Evolutionary conservation across 2,888 invertebrate genomes (phyloP), one percentile per base, ranked within the genome.

Genomic region (Alentia gelatinosa): DNA sequence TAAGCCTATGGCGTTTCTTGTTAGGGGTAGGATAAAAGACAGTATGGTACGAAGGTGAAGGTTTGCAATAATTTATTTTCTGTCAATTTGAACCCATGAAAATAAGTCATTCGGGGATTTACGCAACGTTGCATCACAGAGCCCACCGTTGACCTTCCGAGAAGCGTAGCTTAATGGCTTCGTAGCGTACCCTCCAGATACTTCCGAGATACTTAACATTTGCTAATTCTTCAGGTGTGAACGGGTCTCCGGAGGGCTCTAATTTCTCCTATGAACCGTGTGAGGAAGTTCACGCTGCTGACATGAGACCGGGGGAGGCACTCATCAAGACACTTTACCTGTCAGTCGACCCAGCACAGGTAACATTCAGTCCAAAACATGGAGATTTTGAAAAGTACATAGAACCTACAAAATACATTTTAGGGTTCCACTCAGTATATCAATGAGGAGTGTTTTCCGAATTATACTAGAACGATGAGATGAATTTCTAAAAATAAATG

Each of bases 341-440:
- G 9, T 95, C 95, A 19, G 92, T 94, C 35, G 95, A 95, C 91
- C 95, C 95, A 56, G 95, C 95, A 0, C 88, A 95, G 93, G 95
- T 95, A 92, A 92, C n/a, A n/a, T n/a, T n/a, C n/a, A n/a, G n/a
- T n/a, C n/a, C n/a, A n/a, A n/a, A n/a, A n/a, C n/a, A n/a, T n/a
- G n/a, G n/a, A n/a, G n/a, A n/a, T n/a, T n/a, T n/a, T n/a, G n/a
- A n/a, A n/a, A n/a, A n/a, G n/a, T n/a, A n/a, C n/a, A n/a, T n/a
- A n/a, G n/a, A n/a, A n/a, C n/a, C n/a, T n/a, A n/a, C n/a, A n/a
- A n/a, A n/a, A n/a, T n/a, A n/a, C n/a, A n/a, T n/a, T n/a, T n/a
- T n/a, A n/a, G n/a, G n/a, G n/a, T n/a, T n/a, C n/a, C n/a, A n/a
- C n/a, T n/a, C n/a, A n/a, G n/a, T n/a, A n/a, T n/a, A n/a, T n/a